Percentiles rank a stretch among this genome's conserved stretches.
Evolutionary conservation across 2,113 vertebrate genomes (phyloP).

Genomic region (Archocentrus centrarchus): DNA sequence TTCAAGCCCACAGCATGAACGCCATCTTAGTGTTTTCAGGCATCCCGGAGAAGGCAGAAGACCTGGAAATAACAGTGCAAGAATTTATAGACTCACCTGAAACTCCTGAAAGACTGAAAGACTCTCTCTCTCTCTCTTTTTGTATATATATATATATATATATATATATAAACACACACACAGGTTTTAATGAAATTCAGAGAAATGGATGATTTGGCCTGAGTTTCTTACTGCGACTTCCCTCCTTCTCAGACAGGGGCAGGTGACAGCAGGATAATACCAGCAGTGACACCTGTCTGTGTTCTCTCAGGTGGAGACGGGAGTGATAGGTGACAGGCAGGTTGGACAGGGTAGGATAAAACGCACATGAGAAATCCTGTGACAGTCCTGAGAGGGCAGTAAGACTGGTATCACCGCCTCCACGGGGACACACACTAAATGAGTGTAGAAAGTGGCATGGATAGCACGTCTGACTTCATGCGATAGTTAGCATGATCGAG

Average conservation of each 20-base stretch:
- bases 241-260: conserved; percentile 6
- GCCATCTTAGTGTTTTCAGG: no score
- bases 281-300: conserved; percentile 22
- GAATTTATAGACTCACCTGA: no score
- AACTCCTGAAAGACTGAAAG: no score
- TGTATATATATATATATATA: no score
- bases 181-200: conserved; percentile 5
- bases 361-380: conserved; percentile 37
- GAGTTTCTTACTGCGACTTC: neutral
- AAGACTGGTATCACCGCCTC: conserved; percentile 42
- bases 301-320: conserved; percentile 17
- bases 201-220: conserved; percentile 22
- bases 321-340: conserved; percentile 31
- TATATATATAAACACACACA: no score
- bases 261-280: conserved; percentile 42
- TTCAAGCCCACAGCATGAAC: no score
- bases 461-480: conserved; percentile 81
- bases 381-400: conserved; percentile 46
- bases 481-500: conserved; percentile 82
- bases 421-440: conserved; percentile 68
- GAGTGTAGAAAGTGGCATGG: conserved; percentile 49
- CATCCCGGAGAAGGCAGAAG: no score
- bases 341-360: conserved; percentile 35
- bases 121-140: no score
- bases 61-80: no score